Evolutionary conservation across 2,113 vertebrate genomes (phyloP).

Genomic region (Entelurus aequoreus): DNA sequence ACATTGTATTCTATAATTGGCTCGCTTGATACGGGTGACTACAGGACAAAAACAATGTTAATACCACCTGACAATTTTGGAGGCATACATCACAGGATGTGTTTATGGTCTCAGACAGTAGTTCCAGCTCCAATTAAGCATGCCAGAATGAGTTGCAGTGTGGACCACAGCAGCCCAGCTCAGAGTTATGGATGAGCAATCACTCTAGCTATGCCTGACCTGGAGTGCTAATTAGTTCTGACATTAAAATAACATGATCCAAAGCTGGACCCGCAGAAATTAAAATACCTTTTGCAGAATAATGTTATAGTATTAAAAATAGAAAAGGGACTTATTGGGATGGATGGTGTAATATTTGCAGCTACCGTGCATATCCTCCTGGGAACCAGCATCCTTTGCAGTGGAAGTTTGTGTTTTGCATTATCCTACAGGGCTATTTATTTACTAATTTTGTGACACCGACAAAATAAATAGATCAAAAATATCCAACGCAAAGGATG

Average conservation of each 20-base stretch:
- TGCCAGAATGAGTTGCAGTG: constrained; percentile 65
- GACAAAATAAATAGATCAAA: too few species aligned
- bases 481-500: too few species aligned
- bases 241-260: constrained; percentile 68
- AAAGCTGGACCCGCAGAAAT: constrained; percentile 51
- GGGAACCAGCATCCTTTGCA: not conserved
- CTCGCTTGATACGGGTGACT: constrained; percentile 57
- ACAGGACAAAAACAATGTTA: constrained; percentile 66
- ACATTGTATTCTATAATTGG: constrained; percentile 52
- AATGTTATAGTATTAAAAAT: constrained; percentile 41
- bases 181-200: constrained; percentile 71
- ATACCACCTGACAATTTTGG: constrained; percentile 67
- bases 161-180: constrained; percentile 56
- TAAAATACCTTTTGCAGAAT: constrained; percentile 46
- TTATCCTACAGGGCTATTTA: too few species aligned
- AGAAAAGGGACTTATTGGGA: constrained; percentile 31
- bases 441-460: too few species aligned
- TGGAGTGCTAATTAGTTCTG: constrained; percentile 69
- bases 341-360: not conserved
- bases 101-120: constrained; percentile 64
- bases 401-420: too few species aligned
- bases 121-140: constrained; percentile 69
- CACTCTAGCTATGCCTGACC: constrained; percentile 63
- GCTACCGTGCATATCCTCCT: too few species aligned
- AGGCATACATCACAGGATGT: constrained; percentile 63